Conservation (phyloP, 2,888 invertebrate genomes). For the Protonemura montana region DNA sequence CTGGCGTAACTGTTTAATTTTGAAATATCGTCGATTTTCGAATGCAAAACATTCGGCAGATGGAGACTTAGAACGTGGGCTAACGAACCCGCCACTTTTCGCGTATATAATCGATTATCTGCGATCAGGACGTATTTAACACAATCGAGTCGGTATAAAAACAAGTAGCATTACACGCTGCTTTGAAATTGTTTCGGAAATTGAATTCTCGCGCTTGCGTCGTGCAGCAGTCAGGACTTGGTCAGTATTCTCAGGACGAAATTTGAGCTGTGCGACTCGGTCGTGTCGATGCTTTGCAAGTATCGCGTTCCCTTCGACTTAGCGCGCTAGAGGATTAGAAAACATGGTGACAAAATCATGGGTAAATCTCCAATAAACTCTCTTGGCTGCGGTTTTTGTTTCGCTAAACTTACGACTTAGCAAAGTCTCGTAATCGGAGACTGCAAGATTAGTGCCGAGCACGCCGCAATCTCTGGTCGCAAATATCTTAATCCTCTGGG, state of each 20-base stretch:
- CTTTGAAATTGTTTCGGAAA: background rate
- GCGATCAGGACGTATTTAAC: too few species aligned
- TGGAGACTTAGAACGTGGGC: background rate
- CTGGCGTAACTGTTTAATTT: background rate
- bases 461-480: background rate
- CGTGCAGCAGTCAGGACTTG: background rate
- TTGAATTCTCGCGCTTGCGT: background rate
- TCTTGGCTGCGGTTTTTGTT: background rate
- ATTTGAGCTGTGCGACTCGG: background rate
- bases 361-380: too few species aligned
- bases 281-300: background rate
- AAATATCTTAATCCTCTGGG: constrained; percentile 2
- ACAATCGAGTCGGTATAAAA: background rate
- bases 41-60: background rate
- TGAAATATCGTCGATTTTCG: background rate
- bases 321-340: background rate
- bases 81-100: background rate
- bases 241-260: too few species aligned
- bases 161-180: background rate
- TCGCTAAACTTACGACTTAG: background rate
- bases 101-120: background rate
- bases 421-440: background rate
- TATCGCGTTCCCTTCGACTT: background rate
- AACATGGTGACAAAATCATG: background rate
- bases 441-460: background rate